phyloP scores from a whole-genome alignment of 1,140 invertebrate genomes.

The Leptinotarsa defecta region DNA sequence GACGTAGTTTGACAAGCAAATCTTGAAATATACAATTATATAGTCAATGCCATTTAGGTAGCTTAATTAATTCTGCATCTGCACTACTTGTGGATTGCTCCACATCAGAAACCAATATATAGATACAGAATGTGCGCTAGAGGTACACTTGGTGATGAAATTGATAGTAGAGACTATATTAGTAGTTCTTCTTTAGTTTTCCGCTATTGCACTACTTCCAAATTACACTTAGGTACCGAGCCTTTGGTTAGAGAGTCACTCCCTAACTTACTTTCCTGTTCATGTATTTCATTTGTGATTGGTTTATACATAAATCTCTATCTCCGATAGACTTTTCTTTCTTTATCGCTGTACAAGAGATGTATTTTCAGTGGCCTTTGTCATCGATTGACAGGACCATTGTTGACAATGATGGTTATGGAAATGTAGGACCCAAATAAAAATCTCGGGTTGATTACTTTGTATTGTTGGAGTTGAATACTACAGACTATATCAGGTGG shows the following conservation, averaged over 20 bases:
- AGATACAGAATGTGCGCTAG: too few relatives aligned
- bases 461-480: not conserved
- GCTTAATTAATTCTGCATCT: too few relatives aligned
- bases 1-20: too few relatives aligned
- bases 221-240: not conserved
- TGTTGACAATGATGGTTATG: constrained; percentile 2
- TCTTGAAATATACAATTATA: too few relatives aligned
- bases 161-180: too few relatives aligned
- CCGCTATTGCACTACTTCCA: too few relatives aligned
- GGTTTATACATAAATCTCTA: not conserved
- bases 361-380: constrained; percentile 7
- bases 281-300: not conserved
- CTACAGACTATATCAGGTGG: not conserved
- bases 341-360: not conserved
- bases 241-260: not conserved
- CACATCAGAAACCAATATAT: too few relatives aligned
- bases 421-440: not conserved
- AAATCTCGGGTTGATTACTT: not conserved
- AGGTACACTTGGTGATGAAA: too few relatives aligned
- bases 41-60: too few relatives aligned
- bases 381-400: not conserved
- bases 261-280: not conserved
- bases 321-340: not conserved
- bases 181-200: too few relatives aligned
- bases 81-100: too few relatives aligned